These are phyloP conservation scores for Oreochromis spilurus DNA, from an alignment of 2,113 vertebrate species.

Conservation along the genomic window DNA sequence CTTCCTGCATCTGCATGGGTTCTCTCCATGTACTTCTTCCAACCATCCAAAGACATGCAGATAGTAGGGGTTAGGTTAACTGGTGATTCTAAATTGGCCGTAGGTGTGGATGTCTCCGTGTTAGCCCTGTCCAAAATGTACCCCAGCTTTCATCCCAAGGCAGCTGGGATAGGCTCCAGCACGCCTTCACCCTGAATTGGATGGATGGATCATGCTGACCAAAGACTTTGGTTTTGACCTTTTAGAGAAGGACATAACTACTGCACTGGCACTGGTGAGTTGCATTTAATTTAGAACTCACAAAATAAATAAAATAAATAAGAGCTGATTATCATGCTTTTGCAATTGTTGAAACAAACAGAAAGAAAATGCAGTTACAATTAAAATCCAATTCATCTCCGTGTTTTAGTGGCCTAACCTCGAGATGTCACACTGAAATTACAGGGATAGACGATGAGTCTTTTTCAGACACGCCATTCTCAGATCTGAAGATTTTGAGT, in stretches of 20 bases:
- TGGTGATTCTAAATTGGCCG: not conserved
- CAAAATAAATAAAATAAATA: rapidly evolving
- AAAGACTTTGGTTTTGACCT: not conserved
- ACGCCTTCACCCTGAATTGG: not conserved
- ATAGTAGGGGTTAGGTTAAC: rapidly evolving
- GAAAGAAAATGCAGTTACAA: not conserved
- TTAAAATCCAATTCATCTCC: rapidly evolving
- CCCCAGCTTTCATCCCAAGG: not conserved
- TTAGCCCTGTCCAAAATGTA: not conserved
- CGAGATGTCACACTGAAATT: not conserved
- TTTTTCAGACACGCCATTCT: not conserved
- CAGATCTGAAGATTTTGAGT: not conserved
- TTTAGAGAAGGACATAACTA: rapidly evolving
- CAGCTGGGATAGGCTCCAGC: not conserved
- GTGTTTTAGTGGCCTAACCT: not conserved
- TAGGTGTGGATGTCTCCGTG: not conserved
- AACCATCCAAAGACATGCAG: not conserved
- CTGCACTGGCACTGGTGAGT: not conserved
- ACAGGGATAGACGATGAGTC: not conserved
- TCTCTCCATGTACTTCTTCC: not conserved
- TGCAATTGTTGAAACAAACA: not conserved
- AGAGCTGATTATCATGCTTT: not conserved
- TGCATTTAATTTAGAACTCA: not conserved
- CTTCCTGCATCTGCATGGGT: not conserved
- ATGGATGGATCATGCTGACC: rapidly evolving